phyloP scores from a whole-genome alignment of 2,888 invertebrate genomes.

The Erynnis tages region DNA sequence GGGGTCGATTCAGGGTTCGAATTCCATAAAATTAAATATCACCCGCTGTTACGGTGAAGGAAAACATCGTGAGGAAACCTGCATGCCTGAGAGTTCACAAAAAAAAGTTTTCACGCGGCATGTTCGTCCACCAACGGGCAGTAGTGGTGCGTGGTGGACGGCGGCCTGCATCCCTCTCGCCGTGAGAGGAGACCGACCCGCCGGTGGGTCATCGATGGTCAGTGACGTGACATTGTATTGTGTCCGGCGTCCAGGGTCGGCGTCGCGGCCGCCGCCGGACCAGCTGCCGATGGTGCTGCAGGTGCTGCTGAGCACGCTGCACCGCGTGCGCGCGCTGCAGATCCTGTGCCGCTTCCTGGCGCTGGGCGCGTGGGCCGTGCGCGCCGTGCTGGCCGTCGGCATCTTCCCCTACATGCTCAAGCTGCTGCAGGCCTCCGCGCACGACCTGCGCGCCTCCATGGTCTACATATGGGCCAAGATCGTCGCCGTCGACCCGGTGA shows the following conservation, averaged over 20 bases:
- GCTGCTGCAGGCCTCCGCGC: constrained; percentile 95
- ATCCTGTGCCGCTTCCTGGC: constrained; percentile 96
- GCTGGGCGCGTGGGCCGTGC: constrained; percentile 93
- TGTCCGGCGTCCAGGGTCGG: constrained; percentile 35
- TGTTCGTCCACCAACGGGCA: too few relatives aligned
- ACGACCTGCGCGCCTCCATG: constrained; percentile 94
- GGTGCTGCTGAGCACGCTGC: constrained; percentile 87
- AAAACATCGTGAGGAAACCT: too few relatives aligned
- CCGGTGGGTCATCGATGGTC: too few relatives aligned
- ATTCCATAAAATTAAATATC: too few relatives aligned
- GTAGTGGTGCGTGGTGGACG: too few relatives aligned
- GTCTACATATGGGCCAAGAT: constrained; percentile 99
- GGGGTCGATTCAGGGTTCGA: too few relatives aligned
- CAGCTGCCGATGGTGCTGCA: constrained; percentile 98
- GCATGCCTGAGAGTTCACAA: too few relatives aligned
- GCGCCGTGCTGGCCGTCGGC: constrained; percentile 96
- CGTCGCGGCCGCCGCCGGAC: constrained; percentile 91
- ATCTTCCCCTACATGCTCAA: constrained; percentile 99
- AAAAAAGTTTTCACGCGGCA: too few relatives aligned
- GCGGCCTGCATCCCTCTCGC: too few relatives aligned
- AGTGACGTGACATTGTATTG: too few relatives aligned
- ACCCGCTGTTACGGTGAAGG: too few relatives aligned
- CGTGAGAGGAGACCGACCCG: too few relatives aligned
- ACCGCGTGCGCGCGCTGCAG: constrained; percentile 96
- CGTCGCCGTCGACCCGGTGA: constrained; percentile 95